Percentiles rank a stretch among this genome's conserved stretches.
Evolutionary conservation across 1,140 invertebrate species (phyloP).

Genomic region (Drosophila gunungcola): DNA sequence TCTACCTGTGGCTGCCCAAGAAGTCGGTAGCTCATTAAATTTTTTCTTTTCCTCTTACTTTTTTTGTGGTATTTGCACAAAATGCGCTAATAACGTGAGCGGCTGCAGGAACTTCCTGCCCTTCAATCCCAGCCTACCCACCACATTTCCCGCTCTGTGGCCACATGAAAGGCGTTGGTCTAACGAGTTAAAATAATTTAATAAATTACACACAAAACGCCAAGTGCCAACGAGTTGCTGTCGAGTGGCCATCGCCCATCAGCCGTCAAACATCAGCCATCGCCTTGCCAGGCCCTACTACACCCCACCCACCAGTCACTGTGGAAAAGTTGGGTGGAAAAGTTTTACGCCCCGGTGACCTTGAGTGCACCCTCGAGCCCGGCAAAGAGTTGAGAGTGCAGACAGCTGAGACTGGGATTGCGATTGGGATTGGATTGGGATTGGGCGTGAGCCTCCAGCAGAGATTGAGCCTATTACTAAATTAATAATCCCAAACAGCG

Average conservation of each 20-base stretch:
- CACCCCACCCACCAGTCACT: slow-evolving; percentile 12
- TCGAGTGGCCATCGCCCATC: slow-evolving; percentile 45
- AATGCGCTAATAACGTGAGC: slow-evolving; percentile 71
- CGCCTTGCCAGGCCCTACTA: neutral
- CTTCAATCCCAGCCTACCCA: neutral
- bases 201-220: slow-evolving; percentile 69
- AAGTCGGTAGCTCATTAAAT: slow-evolving; percentile 62
- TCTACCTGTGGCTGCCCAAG: slow-evolving; percentile 7
- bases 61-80: slow-evolving; percentile 61
- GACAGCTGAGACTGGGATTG: slow-evolving; percentile 28
- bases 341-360: slow-evolving; percentile 67
- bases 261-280: slow-evolving; percentile 12
- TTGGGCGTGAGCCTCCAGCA: slow-evolving; percentile 2
- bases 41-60: slow-evolving; percentile 25
- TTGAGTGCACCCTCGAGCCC: slow-evolving; percentile 71
- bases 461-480: slow-evolving; percentile 70
- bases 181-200: slow-evolving; percentile 79
- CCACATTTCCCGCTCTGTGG: slow-evolving; percentile 11
- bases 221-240: slow-evolving; percentile 51
- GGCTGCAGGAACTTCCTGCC: slow-evolving; percentile 9
- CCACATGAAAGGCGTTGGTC: slow-evolving; percentile 55
- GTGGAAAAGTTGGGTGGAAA: slow-evolving; percentile 55
- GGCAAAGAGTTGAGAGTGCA: slow-evolving; percentile 23
- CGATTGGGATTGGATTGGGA: neutral
- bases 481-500: slow-evolving; percentile 68